Conservation (phyloP, 2,888 invertebrate genomes). For the Napeogenes inachia region DNA sequence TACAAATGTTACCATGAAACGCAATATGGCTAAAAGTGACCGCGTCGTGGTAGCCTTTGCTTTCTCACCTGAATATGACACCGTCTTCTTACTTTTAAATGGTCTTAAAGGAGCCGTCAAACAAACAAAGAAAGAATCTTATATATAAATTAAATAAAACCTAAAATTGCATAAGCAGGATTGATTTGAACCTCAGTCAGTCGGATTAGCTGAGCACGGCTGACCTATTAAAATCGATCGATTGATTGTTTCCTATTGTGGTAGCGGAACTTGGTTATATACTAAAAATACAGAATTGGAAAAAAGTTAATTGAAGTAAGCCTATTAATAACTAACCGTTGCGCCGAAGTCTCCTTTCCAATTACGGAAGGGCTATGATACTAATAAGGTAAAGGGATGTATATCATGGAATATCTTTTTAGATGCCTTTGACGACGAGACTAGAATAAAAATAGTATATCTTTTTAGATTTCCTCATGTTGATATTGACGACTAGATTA, state of each 20-base stretch:
- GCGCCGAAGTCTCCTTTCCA: too few relatives aligned
- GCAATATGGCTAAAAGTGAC: slow-evolving; percentile 68
- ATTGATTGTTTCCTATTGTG: slow-evolving; percentile 77
- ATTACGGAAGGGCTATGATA: too few relatives aligned
- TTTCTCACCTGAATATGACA: slow-evolving; percentile 77
- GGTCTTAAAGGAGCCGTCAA: slow-evolving; percentile 45
- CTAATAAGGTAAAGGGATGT: too few relatives aligned
- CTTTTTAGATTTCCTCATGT: too few relatives aligned
- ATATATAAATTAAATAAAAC: slow-evolving; percentile 49
- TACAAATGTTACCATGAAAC: slow-evolving; percentile 65
- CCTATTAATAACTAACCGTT: too few relatives aligned
- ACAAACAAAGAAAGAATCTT: slow-evolving; percentile 46
- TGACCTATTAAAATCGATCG: slow-evolving; percentile 77
- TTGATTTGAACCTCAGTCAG: slow-evolving; percentile 52
- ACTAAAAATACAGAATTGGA: slow-evolving; percentile 53
- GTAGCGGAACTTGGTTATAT: slow-evolving; percentile 48
- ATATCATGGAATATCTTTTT: too few relatives aligned
- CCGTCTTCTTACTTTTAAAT: slow-evolving; percentile 48
- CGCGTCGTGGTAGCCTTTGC: slow-evolving; percentile 72
- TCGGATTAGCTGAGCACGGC: slow-evolving; percentile 71
- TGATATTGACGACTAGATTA: too few relatives aligned
- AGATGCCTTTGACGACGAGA: too few relatives aligned
- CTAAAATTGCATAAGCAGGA: slow-evolving; percentile 48
- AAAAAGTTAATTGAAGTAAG: background rate
- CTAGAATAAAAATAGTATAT: too few relatives aligned